Base-by-base conservation (phyloP, 37 sponge, comb jelly and placozoan genomes). In the Diacarnus erythraeanus region DNA sequence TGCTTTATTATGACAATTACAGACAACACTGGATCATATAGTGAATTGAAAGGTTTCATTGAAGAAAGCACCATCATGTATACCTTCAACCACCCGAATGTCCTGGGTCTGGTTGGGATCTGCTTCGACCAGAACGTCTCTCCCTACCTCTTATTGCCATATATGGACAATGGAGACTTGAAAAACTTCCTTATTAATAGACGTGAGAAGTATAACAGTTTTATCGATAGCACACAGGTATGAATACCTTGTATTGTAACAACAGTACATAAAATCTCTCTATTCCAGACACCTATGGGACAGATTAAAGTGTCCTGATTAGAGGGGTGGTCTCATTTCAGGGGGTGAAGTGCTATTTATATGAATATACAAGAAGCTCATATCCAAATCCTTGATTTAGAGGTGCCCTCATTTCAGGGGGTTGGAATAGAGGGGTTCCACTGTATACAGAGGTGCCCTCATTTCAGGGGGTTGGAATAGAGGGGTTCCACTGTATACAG, bases 141-240 rank as follows among this genome's bases (percentile, higher is more conserved):
- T n/a, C 83, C 83, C 42, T 83, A 83, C 76, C 66, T 83, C 57
- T 29, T 83, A 2, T 76, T 83, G 22, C 83, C 83, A 4, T 83
- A 38, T 29, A 83, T 83, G 83, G 44, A 41, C 54, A 75, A 83
- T 56, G 83, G 83, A 57, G 83, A 83, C 56, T 57, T 83, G 37
- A 75, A 64, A 71, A 75, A 64, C 29, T 83, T 65, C 41, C 57
- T 83, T 27, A 72, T 29, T 37, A 75, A 54, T 25, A 79, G 71
- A 20, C 35, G 90, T 38, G 77, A 76, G 3, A 37, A n/a, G 38
- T 70, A 40, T 1, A 66, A 67, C 26, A 29, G 22, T 22, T 70
- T 71, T 56, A 57, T 59, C 3, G 71, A 3, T 69, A 9, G 35
- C 35, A 10, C 69, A 38, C 69, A 61, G 25, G 64, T 69, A 69